phyloP scores from a whole-genome alignment of 2,888 invertebrate genomes.

The Drosophila longiperda region DNA sequence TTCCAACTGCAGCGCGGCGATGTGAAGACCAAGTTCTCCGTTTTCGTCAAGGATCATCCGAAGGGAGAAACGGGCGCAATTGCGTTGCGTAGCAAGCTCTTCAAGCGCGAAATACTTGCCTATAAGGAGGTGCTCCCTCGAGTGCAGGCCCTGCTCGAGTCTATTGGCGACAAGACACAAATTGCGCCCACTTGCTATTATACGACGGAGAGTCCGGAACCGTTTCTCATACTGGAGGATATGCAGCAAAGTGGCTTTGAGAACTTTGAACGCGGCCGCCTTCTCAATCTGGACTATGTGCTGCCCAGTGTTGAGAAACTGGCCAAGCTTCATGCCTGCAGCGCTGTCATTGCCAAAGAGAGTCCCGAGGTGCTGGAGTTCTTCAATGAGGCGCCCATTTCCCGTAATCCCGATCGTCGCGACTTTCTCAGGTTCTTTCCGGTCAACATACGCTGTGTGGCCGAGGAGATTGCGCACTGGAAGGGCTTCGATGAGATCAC shows the following conservation, averaged over 20 bases:
- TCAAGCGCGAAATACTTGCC: conserved; percentile 83
- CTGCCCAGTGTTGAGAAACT: conserved; percentile 86
- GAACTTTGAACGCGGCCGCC: conserved; percentile 86
- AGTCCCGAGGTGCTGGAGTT: conserved; percentile 80
- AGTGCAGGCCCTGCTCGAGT: conserved; percentile 78
- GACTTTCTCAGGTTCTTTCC: conserved; percentile 83
- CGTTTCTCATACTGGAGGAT: conserved; percentile 86
- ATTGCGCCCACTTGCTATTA: conserved; percentile 84
- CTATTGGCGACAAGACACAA: conserved; percentile 81
- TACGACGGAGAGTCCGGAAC: conserved; percentile 83
- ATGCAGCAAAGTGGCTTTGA: conserved; percentile 86
- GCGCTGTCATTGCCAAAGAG: conserved; percentile 82
- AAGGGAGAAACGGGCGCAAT: conserved; percentile 83
- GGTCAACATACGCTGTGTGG: conserved; percentile 82
- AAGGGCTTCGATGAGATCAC: conserved; percentile 83
- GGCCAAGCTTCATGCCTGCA: conserved; percentile 87
- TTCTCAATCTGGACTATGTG: conserved; percentile 86
- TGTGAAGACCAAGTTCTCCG: conserved; percentile 78
- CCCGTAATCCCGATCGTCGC: conserved; percentile 83
- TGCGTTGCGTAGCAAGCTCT: conserved; percentile 83
- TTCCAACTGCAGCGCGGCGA: conserved; percentile 79
- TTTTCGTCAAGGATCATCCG: conserved; percentile 84
- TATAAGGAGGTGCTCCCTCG: conserved; percentile 83
- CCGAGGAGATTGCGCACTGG: conserved; percentile 83
- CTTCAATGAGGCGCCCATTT: conserved; percentile 83